Evolutionary conservation across 2,888 invertebrate species (phyloP).

Genomic region (Schizaphis graminum): DNA sequence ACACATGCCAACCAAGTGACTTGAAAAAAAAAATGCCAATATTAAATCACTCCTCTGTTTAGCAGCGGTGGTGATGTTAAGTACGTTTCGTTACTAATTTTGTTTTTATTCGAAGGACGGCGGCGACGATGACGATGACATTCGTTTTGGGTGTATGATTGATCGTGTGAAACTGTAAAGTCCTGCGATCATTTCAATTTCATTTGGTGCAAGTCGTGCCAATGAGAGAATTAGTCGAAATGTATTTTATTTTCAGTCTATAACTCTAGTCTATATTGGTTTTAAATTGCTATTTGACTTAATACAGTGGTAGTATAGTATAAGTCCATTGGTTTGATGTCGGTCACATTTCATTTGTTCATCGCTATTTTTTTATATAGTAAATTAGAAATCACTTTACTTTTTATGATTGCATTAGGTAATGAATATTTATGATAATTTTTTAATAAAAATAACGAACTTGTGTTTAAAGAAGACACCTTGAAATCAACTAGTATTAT

Average conservation of each 20-base stretch:
- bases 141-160: conserved; percentile 36
- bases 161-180: conserved; percentile 51
- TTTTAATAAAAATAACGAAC: neutral
- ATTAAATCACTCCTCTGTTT: conserved; percentile 37
- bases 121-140: conserved; percentile 12
- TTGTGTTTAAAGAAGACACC: neutral
- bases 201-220: neutral
- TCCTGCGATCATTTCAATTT: neutral
- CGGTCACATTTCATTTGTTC: neutral
- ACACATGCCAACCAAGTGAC: conserved; percentile 40
- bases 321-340: neutral
- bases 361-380: neutral
- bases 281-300: neutral
- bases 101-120: conserved; percentile 22
- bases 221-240: neutral
- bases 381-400: neutral
- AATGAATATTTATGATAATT: neutral
- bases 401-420: neutral
- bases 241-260: neutral
- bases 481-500: neutral
- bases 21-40: conserved; percentile 51
- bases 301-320: too few species aligned
- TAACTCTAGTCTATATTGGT: neutral
- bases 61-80: neutral
- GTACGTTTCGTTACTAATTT: neutral